Percentiles rank a stretch among this genome's conserved stretches.
These are phyloP conservation scores for Poeciliopsis gracilis DNA, from an alignment of 2,797 vertebrate species.

Conservation along the genomic window DNA sequence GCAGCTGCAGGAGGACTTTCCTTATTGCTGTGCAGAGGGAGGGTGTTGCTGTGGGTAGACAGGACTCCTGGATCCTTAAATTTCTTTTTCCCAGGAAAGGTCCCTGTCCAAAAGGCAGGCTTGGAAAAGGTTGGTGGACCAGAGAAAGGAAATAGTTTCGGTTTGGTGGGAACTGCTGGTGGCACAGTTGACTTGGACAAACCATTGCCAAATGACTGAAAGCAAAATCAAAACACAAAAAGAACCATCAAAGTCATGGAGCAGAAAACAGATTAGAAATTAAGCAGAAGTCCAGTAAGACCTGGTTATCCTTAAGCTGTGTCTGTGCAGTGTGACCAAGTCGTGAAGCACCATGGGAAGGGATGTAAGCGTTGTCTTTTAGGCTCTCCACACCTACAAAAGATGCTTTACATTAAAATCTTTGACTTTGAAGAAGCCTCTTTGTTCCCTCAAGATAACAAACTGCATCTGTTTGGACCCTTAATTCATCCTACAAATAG, in stretches of 20 bases:
- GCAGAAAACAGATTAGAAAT: background rate
- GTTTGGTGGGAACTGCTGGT: conserved; percentile 90
- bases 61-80: conserved; percentile 53
- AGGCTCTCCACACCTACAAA: conserved; percentile 38
- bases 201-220: conserved; percentile 81
- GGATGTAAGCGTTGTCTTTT: conserved; percentile 63
- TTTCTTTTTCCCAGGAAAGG: conserved; percentile 81
- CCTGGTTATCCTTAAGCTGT: conserved; percentile 87
- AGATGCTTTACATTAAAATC: background rate
- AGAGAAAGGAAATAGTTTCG: conserved; percentile 76
- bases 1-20: conserved; percentile 89
- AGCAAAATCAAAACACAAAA: background rate
- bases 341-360: conserved; percentile 73
- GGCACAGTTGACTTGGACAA: conserved; percentile 83
- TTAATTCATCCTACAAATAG: background rate
- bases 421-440: background rate
- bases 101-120: conserved; percentile 69
- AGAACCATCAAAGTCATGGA: background rate
- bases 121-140: conserved; percentile 76
- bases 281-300: conserved; percentile 46
- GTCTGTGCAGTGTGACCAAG: conserved; percentile 89
- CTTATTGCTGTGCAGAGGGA: conserved; percentile 82
- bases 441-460: background rate
- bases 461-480: background rate
- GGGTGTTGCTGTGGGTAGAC: conserved; percentile 70